Evolutionary conservation across 1,140 invertebrate genomes (phyloP).

Genomic region (Drosophila sturtevanti): DNA sequence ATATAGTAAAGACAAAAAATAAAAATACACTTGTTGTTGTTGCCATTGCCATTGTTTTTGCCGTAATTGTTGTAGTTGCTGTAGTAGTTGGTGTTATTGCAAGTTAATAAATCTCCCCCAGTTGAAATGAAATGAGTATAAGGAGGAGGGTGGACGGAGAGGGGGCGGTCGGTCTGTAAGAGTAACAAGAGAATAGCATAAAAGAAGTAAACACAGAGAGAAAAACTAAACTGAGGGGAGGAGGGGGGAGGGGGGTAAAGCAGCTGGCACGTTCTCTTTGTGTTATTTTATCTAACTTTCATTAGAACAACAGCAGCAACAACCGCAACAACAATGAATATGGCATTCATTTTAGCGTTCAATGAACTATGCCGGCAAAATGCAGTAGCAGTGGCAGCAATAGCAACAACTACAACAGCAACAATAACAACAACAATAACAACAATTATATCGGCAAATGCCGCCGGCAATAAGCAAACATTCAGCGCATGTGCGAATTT

Average conservation of each 20-base stretch:
- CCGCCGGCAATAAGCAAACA: conserved; percentile 26
- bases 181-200: not conserved
- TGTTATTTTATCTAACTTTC: conserved; percentile 73
- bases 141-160: not conserved
- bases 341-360: conserved; percentile 65
- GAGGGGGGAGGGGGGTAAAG: conserved; percentile 14
- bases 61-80: not conserved
- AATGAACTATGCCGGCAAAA: conserved; percentile 73
- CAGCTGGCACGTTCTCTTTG: conserved; percentile 33
- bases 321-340: conserved; percentile 29
- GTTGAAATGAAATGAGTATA: conserved; percentile 34
- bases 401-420: conserved; percentile 20
- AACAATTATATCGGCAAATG: conserved; percentile 25
- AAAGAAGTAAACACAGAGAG: not conserved
- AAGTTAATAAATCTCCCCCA: conserved; percentile 57
- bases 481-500: conserved; percentile 51
- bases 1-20: too few relatives aligned
- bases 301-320: conserved; percentile 63
- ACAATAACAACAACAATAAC: conserved; percentile 20
- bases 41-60: not conserved
- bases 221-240: not conserved
- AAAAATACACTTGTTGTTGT: conserved; percentile 20
- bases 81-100: conserved; percentile 23
- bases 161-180: not conserved
- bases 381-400: conserved; percentile 45